Conservation (phyloP, 1,140 invertebrate genomes). For the Lutraria rhynchaena region DNA sequence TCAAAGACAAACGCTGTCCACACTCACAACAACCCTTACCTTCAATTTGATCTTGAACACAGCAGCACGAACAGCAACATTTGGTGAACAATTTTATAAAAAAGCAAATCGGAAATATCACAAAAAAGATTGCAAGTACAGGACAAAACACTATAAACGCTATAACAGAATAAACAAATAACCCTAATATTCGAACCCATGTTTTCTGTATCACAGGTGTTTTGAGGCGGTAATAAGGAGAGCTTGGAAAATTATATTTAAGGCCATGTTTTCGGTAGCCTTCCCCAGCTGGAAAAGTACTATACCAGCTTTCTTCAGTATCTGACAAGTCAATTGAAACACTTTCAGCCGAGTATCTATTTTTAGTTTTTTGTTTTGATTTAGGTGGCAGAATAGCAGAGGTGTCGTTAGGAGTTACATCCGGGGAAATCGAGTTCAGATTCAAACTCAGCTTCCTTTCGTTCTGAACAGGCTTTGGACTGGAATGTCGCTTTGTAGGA, state of each 20-base stretch:
- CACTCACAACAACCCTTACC: conserved; percentile 42
- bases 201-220: conserved; percentile 45
- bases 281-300: conserved; percentile 24
- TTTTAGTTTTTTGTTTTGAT: conserved; percentile 15
- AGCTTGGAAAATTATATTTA: conserved; percentile 47
- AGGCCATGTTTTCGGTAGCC: conserved; percentile 57
- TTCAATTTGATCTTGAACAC: conserved; percentile 30
- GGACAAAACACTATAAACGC: conserved; percentile 53
- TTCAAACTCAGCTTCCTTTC: conserved; percentile 8
- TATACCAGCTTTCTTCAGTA: conserved; percentile 42
- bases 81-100: conserved; percentile 37
- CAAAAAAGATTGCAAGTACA: conserved; percentile 21
- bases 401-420: conserved; percentile 39
- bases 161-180: conserved; percentile 24
- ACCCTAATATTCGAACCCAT: conserved; percentile 21
- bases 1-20: conserved; percentile 45
- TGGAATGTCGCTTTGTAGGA: conserved; percentile 44
- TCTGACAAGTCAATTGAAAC: conserved; percentile 49
- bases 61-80: conserved; percentile 54
- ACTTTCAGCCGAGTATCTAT: conserved; percentile 11
- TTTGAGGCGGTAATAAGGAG: conserved; percentile 28
- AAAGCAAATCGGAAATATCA: conserved; percentile 51
- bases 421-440: conserved; percentile 32
- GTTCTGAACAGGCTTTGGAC: not conserved
- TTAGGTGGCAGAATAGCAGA: conserved; percentile 35